phyloP scores from a whole-genome alignment of 2,113 vertebrate genomes.

The Salvelinus namaycush region DNA sequence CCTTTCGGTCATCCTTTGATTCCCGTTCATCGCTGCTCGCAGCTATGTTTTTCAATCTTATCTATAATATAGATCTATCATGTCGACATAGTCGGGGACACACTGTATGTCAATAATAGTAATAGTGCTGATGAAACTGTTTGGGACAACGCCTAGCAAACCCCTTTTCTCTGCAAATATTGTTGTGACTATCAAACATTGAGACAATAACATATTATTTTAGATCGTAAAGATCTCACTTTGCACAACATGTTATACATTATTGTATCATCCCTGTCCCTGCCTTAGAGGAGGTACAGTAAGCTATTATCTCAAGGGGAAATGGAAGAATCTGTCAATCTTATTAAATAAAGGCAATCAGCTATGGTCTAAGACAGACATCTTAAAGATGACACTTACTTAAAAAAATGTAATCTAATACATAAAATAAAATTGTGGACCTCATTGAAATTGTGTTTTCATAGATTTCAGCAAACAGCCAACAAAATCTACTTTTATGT shows the following conservation, averaged over 20 bases:
- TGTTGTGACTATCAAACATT: neutral
- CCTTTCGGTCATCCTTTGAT: too few species aligned
- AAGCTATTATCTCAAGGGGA: neutral
- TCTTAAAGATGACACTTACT: neutral
- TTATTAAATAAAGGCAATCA: neutral
- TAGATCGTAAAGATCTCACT: neutral
- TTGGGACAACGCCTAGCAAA: too few species aligned
- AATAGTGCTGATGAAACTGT: too few species aligned
- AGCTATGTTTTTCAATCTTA: too few species aligned
- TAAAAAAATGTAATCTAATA: too few species aligned
- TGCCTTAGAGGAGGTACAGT: too few species aligned
- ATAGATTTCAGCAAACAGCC: constrained; percentile 45
- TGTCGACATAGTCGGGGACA: too few species aligned
- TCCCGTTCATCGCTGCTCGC: too few species aligned
- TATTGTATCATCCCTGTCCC: neutral
- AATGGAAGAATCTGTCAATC: neutral
- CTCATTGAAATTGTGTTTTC: neutral
- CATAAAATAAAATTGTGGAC: too few species aligned
- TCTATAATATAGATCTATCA: too few species aligned
- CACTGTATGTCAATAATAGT: too few species aligned
- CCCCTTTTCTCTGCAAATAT: neutral
- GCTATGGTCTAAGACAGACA: neutral
- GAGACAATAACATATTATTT: neutral
- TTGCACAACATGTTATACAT: neutral
- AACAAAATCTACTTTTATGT: constrained; percentile 54